phyloP scores from a whole-genome alignment of 1,140 invertebrate genomes.

The Trialeurodes vaporariorum region DNA sequence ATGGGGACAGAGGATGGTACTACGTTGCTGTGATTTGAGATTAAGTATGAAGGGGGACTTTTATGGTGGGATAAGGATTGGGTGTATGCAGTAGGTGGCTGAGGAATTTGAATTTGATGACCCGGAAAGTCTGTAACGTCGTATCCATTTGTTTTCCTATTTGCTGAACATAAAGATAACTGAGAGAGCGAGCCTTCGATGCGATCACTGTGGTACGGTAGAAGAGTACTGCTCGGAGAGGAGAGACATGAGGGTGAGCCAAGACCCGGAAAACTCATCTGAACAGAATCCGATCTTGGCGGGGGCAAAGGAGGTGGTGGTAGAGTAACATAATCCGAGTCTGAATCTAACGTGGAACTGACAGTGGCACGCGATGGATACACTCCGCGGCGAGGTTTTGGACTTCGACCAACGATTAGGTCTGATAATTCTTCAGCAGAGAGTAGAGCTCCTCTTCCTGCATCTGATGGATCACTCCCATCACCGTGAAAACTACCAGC shows the following conservation, averaged over 20 bases:
- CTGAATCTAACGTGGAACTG: constrained; percentile 69
- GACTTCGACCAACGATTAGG: constrained; percentile 55
- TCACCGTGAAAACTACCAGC: constrained; percentile 68
- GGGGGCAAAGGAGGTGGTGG: constrained; percentile 47
- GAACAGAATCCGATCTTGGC: constrained; percentile 46
- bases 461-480: constrained; percentile 68
- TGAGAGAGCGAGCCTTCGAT: constrained; percentile 16
- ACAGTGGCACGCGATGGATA: constrained; percentile 69
- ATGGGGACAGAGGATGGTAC: neutral
- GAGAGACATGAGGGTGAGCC: constrained; percentile 14
- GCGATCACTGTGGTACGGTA: constrained; percentile 3
- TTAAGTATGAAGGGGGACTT: neutral
- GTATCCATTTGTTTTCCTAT: neutral
- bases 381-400: constrained; percentile 34
- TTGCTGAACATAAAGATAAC: constrained; percentile 14
- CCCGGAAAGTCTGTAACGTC: neutral
- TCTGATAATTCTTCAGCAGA: constrained; percentile 69
- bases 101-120: neutral
- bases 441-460: constrained; percentile 50
- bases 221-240: constrained; percentile 10
- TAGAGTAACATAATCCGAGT: constrained; percentile 76
- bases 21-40: neutral
- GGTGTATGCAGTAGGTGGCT: neutral
- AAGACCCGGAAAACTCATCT: constrained; percentile 27
- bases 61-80: neutral